Evolutionary conservation across 2,888 invertebrate genomes (phyloP).

Genomic region (Lypha dubia): DNA sequence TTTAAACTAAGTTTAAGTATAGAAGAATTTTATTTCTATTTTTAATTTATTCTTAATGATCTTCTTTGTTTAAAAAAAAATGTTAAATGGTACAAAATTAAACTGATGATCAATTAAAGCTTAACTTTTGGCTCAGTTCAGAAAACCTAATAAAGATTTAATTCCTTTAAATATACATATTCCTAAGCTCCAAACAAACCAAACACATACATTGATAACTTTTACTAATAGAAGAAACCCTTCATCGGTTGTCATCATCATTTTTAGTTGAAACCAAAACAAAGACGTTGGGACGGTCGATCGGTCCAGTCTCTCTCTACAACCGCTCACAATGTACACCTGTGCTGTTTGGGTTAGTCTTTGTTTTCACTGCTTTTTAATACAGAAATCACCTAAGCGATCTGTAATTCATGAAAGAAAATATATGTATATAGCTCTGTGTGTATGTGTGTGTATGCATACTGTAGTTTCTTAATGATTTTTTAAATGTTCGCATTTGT

Average conservation of each 20-base stretch:
- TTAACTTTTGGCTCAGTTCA: too few species aligned
- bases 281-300: too few species aligned
- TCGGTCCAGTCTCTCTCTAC: slow-evolving; percentile 76
- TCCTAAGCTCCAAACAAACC: background rate
- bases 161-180: slow-evolving; percentile 27
- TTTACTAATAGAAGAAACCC: slow-evolving; percentile 60
- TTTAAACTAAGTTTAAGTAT: too few species aligned
- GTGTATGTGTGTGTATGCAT: slow-evolving; percentile 11
- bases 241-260: slow-evolving; percentile 65
- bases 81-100: too few species aligned
- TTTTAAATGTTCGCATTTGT: slow-evolving; percentile 82
- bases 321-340: slow-evolving; percentile 77
- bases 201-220: slow-evolving; percentile 32
- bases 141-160: background rate
- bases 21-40: too few species aligned
- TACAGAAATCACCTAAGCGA: slow-evolving; percentile 67
- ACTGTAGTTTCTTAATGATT: slow-evolving; percentile 76
- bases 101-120: too few species aligned
- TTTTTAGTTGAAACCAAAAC: slow-evolving; percentile 57
- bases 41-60: too few species aligned
- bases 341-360: slow-evolving; percentile 72
- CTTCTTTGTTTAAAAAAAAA: too few species aligned
- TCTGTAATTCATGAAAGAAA: slow-evolving; percentile 49
- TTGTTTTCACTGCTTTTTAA: slow-evolving; percentile 31
- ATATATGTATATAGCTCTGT: background rate